A percentile compares a stretch with the other conserved stretches of the same genome.
phyloP scores from a whole-genome alignment of 2,888 invertebrate species.

The Pemphredon lugubris region DNA sequence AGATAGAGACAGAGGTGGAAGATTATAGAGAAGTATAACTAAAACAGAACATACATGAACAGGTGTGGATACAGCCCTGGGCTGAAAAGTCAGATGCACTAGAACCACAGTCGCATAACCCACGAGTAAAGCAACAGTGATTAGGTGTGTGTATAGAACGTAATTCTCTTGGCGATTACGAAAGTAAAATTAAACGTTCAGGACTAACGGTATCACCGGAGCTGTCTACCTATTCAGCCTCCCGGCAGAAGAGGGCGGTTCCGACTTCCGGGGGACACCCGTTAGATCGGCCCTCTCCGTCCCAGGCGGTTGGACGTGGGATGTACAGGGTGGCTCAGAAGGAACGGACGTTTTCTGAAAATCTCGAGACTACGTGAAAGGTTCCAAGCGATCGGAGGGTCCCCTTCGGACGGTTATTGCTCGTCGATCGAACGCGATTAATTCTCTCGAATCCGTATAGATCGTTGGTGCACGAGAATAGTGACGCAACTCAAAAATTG shows the following conservation, averaged over 20 bases:
- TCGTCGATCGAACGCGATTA: too few species aligned
- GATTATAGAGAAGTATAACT: slow-evolving; percentile 29
- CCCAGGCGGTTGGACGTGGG: neutral
- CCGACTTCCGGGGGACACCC: slow-evolving; percentile 4
- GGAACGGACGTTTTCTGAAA: slow-evolving; percentile 2
- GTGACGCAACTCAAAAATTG: too few species aligned
- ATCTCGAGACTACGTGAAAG: neutral
- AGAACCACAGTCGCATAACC: slow-evolving; percentile 71
- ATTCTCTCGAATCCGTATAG: too few species aligned
- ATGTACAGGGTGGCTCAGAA: slow-evolving; percentile 10
- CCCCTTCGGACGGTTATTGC: too few species aligned
- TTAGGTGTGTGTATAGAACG: slow-evolving; percentile 62
- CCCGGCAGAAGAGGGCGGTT: slow-evolving; percentile 4
- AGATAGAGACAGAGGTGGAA: neutral
- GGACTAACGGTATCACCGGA: slow-evolving; percentile 47
- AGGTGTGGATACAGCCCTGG: slow-evolving; percentile 56
- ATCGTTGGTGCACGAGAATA: too few species aligned
- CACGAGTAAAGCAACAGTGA: slow-evolving; percentile 74
- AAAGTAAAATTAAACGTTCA: slow-evolving; percentile 51
- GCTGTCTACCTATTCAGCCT: slow-evolving; percentile 30
- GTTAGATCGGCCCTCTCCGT: slow-evolving; percentile 13
- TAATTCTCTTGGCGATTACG: slow-evolving; percentile 61
- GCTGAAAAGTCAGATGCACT: slow-evolving; percentile 69
- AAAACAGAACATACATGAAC: slow-evolving; percentile 39
- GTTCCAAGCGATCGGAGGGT: too few species aligned